phyloP scores from a whole-genome alignment of 2,888 invertebrate genomes.

The Ptychoptera albimana region DNA sequence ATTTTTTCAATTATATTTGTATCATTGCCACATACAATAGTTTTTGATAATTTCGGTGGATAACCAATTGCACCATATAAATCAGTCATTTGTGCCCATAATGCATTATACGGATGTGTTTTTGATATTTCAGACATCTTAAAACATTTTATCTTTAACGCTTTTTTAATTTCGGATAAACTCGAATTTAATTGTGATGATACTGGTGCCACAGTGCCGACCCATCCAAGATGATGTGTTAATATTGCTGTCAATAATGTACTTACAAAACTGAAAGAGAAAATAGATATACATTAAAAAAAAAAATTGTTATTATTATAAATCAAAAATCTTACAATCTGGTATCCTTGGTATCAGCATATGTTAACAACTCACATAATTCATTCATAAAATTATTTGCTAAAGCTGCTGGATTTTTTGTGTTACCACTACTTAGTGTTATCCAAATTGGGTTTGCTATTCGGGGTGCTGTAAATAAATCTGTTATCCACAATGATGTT shows the following conservation, averaged over 20 bases:
- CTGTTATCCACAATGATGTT: slow-evolving; percentile 39
- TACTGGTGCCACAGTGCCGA: slow-evolving; percentile 49
- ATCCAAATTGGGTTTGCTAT: slow-evolving; percentile 50
- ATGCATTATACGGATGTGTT: slow-evolving; percentile 65
- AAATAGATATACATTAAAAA: too few species aligned
- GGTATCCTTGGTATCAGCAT: slow-evolving; percentile 68
- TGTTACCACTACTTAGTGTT: slow-evolving; percentile 32
- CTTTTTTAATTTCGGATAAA: slow-evolving; percentile 22
- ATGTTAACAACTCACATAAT: slow-evolving; percentile 49
- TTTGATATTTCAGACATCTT: slow-evolving; percentile 40
- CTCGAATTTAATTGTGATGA: slow-evolving; percentile 19
- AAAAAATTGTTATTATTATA: slow-evolving; percentile 7
- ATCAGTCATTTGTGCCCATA: slow-evolving; percentile 82
- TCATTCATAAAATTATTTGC: slow-evolving; percentile 36
- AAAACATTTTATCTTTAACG: slow-evolving; percentile 10
- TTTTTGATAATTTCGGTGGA: slow-evolving; percentile 60
- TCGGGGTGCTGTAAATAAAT: slow-evolving; percentile 51
- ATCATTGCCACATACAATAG: slow-evolving; percentile 56
- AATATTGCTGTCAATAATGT: slow-evolving; percentile 75
- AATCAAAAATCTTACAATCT: slow-evolving; percentile 61
- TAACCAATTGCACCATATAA: slow-evolving; percentile 71
- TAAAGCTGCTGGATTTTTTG: slow-evolving; percentile 26
- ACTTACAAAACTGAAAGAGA: slow-evolving; percentile 66
- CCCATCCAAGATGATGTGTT: slow-evolving; percentile 86
- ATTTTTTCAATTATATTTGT: slow-evolving; percentile 52